Percentiles rank a stretch among this genome's conserved stretches.
Conservation (phyloP, 2,113 vertebrate genomes). For the Monarcha castaneiventris region DNA sequence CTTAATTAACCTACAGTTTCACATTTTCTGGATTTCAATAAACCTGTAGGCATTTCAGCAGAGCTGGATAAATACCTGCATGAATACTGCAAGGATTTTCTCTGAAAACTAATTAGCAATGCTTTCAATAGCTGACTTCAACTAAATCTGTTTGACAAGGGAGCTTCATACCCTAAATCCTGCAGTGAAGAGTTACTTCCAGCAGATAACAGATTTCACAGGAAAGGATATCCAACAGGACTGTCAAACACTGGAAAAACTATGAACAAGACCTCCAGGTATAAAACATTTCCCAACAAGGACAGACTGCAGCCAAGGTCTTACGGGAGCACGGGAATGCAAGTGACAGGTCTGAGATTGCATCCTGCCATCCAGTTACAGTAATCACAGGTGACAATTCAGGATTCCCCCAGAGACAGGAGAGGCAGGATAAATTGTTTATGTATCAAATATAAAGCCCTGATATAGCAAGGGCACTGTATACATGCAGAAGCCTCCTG, state of each 20-base stretch:
- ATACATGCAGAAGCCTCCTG: not conserved
- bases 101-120: constrained; percentile 67
- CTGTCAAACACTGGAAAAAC: not conserved
- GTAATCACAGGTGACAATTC: not conserved
- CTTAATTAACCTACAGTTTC: constrained; percentile 67
- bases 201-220: constrained; percentile 18
- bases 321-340: rapidly evolving
- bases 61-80: constrained; percentile 69
- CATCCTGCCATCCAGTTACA: not conserved
- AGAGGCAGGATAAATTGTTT: not conserved
- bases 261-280: not conserved
- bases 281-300: not conserved
- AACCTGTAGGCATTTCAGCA: constrained; percentile 62
- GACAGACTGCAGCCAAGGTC: not conserved
- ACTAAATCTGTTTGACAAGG: constrained; percentile 41
- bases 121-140: constrained; percentile 50
- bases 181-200: constrained; percentile 23
- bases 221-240: not conserved
- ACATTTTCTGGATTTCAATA: constrained; percentile 68
- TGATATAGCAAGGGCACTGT: not conserved
- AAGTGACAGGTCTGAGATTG: not conserved
- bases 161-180: constrained; percentile 40
- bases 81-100: constrained; percentile 56
- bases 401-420: not conserved
- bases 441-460: not conserved